These are phyloP conservation scores for Amitus sp. DNA, from an alignment of 2,888 invertebrate species.

Conservation along the genomic window DNA sequence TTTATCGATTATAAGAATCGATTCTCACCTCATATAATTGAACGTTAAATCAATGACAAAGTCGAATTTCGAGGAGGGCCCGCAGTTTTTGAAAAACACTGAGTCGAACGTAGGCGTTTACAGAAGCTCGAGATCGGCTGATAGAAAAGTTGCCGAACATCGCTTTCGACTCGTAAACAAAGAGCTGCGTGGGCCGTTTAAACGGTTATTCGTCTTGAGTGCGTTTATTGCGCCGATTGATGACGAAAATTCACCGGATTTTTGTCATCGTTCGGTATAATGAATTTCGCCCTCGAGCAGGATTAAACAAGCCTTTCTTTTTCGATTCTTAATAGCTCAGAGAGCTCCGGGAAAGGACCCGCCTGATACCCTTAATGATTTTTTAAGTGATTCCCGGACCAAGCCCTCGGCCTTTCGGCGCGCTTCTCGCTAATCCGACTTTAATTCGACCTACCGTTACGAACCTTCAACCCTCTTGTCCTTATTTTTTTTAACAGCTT, in stretches of 20 bases:
- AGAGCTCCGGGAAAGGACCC: background rate
- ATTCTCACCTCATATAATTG: slow-evolving; percentile 26
- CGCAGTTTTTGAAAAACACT: slow-evolving; percentile 1
- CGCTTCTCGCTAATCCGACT: slow-evolving; percentile 51
- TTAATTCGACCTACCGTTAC: slow-evolving; percentile 55
- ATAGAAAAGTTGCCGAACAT: slow-evolving; percentile 48
- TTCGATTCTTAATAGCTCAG: background rate
- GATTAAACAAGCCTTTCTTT: too few species aligned
- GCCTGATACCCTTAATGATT: slow-evolving; percentile 52
- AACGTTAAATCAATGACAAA: slow-evolving; percentile 3
- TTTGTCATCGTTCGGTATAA: background rate
- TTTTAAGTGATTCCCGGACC: slow-evolving; percentile 56
- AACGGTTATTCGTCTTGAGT: slow-evolving; percentile 46
- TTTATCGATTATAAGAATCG: slow-evolving; percentile 40
- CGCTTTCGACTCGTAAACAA: slow-evolving; percentile 53
- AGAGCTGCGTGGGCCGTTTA: slow-evolving; percentile 55
- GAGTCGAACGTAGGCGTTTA: slow-evolving; percentile 23
- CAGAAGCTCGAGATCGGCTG: slow-evolving; percentile 44
- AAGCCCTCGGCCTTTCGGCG: slow-evolving; percentile 32
- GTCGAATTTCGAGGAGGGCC: background rate
- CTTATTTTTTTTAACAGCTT: background rate
- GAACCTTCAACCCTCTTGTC: background rate
- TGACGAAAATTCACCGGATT: background rate
- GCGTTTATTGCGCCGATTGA: slow-evolving; percentile 53
- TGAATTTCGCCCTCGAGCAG: too few species aligned